Percentiles rank a stretch among this genome's conserved stretches.
These are phyloP conservation scores for Sebastes kiyomatsui DNA, from an alignment of 2,797 vertebrate genomes.

Conservation along the genomic window DNA sequence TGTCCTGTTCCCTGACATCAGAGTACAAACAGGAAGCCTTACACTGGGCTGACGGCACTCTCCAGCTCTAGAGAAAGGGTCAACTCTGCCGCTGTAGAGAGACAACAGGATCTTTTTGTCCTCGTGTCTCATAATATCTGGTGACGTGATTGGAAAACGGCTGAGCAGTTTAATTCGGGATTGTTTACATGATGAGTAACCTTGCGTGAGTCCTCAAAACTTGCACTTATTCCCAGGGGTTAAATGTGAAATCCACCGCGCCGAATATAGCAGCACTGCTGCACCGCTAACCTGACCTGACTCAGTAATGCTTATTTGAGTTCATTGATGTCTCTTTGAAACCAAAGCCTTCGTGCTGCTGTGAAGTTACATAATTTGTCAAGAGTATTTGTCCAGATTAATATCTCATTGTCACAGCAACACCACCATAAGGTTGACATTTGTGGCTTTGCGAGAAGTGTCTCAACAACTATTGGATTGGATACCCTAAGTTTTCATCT, in stretches of 20 bases:
- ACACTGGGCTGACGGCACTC: conserved; percentile 47
- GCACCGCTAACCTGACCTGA: not conserved
- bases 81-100: conserved; percentile 3
- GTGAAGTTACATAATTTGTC: conserved; percentile 4
- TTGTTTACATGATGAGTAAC: conserved; percentile 51
- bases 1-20: conserved; percentile 73
- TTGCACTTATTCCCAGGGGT: conserved; percentile 14
- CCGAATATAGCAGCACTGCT: conserved; percentile 27
- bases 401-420: not conserved
- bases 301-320: conserved; percentile 19
- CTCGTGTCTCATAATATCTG: conserved; percentile 20
- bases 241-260: conserved; percentile 7
- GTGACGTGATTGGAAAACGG: conserved; percentile 7
- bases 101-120: conserved; percentile 16
- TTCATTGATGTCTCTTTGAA: conserved; percentile 15
- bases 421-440: not conserved
- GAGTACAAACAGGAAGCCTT: conserved; percentile 74
- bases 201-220: conserved; percentile 5
- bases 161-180: conserved; percentile 28
- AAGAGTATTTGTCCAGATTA: not conserved
- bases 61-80: conserved; percentile 42
- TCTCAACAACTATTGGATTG: not conserved
- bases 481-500: not conserved
- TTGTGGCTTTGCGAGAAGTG: not conserved
- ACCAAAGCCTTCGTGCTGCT: conserved; percentile 1